Evolutionary conservation across 2,113 vertebrate genomes (phyloP).

Genomic region (Seriola aureovittata): DNA sequence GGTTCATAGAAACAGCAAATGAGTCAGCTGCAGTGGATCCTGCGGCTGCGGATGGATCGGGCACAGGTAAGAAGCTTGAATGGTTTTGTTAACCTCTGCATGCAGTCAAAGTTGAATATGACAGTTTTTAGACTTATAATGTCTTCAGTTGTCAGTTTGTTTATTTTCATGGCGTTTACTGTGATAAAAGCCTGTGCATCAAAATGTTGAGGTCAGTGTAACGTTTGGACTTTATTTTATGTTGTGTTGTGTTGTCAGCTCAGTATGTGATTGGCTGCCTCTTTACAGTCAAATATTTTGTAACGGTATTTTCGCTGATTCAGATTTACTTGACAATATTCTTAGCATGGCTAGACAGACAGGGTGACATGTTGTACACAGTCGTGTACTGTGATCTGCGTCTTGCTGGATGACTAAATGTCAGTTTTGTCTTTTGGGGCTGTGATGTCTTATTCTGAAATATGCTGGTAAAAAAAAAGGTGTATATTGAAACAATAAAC

Average conservation of each 20-base stretch:
- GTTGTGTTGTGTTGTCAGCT: conserved; percentile 11
- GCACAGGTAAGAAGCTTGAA: conserved; percentile 39
- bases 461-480: neutral
- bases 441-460: neutral
- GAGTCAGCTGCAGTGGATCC: neutral
- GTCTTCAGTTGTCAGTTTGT: neutral
- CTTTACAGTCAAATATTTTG: neutral
- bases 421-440: neutral
- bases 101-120: conserved; percentile 5
- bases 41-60: conserved; percentile 1
- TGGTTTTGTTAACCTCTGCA: neutral
- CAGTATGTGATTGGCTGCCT: conserved; percentile 12
- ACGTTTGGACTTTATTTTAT: neutral
- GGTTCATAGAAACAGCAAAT: conserved; percentile 4
- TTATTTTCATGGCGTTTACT: neutral
- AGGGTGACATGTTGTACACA: neutral
- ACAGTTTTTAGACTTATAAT: conserved; percentile 18
- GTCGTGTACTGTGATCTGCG: neutral
- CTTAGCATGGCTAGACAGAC: neutral
- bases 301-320: neutral
- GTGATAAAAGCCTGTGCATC: neutral
- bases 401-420: neutral
- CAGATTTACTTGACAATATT: neutral
- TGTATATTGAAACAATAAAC: neutral
- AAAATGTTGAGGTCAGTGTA: neutral